These are phyloP conservation scores for Euura lappo DNA, from an alignment of 1,140 invertebrate genomes.

Conservation along the genomic window DNA sequence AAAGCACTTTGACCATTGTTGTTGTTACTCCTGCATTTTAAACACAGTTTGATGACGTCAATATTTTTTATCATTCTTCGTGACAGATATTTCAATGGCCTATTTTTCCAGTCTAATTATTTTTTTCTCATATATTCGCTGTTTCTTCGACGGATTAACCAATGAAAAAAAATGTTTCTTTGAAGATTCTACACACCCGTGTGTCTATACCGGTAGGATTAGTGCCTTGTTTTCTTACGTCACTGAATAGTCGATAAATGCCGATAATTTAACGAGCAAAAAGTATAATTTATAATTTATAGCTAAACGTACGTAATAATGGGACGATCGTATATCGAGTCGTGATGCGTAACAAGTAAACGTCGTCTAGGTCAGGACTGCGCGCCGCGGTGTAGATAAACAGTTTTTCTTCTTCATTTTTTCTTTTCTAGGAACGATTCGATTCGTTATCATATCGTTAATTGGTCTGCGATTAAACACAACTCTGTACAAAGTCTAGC, in stretches of 20 bases:
- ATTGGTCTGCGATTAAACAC: too few relatives aligned
- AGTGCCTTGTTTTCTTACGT: too few relatives aligned
- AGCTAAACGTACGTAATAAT: background rate
- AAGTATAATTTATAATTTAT: background rate
- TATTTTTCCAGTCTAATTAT: too few relatives aligned
- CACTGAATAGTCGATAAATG: background rate
- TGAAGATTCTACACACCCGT: too few relatives aligned
- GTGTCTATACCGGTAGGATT: too few relatives aligned
- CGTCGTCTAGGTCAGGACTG: background rate
- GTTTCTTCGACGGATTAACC: too few relatives aligned
- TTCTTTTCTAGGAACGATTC: background rate
- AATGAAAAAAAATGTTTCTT: too few relatives aligned
- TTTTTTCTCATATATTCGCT: too few relatives aligned
- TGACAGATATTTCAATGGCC: too few relatives aligned
- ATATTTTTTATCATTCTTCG: too few relatives aligned
- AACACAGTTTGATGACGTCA: too few relatives aligned
- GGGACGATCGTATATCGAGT: background rate
- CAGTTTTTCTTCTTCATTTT: background rate
- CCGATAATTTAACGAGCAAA: background rate
- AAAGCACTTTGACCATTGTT: background rate
- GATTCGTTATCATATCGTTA: background rate
- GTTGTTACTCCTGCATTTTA: background rate
- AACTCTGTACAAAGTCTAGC: too few relatives aligned
- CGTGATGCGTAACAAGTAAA: background rate
- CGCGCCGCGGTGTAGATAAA: background rate